Conservation (phyloP, 2,797 vertebrate genomes). For the Chelidonichthys spinosus region DNA sequence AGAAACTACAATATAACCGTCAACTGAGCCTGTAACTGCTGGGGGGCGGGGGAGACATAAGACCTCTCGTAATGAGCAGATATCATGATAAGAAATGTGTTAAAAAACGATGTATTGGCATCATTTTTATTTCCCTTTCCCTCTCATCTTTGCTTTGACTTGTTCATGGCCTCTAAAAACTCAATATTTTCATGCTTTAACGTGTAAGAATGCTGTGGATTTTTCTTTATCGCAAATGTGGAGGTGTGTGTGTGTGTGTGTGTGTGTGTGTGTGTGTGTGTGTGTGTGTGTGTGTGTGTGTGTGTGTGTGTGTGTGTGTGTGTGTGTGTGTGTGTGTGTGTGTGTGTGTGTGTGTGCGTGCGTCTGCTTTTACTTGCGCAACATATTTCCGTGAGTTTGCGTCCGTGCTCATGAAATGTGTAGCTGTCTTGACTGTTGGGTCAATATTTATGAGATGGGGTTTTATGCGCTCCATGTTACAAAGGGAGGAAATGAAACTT, state of each 20-base stretch:
- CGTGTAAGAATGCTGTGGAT: constrained; percentile 11
- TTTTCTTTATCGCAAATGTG: constrained; percentile 32
- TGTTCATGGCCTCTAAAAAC: constrained; percentile 3
- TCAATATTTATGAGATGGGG: constrained; percentile 78
- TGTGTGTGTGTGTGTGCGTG: background rate
- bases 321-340: background rate
- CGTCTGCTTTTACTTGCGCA: constrained; percentile 13
- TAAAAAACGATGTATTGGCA: constrained; percentile 8
- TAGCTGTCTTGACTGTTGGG: constrained; percentile 63
- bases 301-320: background rate
- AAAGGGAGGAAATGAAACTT: constrained; percentile 86
- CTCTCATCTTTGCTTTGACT: constrained; percentile 20
- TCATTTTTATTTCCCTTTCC: background rate
- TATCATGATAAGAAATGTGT: constrained; percentile 14
- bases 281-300: background rate
- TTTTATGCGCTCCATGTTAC: constrained; percentile 79
- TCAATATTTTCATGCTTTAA: background rate
- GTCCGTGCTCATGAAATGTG: constrained; percentile 56
- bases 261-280: background rate
- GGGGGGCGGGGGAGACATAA: background rate
- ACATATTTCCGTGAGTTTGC: constrained; percentile 28
- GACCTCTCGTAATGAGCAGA: background rate
- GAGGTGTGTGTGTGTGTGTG: background rate
- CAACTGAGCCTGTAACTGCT: constrained; percentile 6
- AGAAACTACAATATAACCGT: background rate